Percentiles rank a stretch among this genome's conserved stretches.
These are phyloP conservation scores for Druon quercuslanigerum DNA, from an alignment of 1,140 invertebrate species.

Conservation along the genomic window DNA sequence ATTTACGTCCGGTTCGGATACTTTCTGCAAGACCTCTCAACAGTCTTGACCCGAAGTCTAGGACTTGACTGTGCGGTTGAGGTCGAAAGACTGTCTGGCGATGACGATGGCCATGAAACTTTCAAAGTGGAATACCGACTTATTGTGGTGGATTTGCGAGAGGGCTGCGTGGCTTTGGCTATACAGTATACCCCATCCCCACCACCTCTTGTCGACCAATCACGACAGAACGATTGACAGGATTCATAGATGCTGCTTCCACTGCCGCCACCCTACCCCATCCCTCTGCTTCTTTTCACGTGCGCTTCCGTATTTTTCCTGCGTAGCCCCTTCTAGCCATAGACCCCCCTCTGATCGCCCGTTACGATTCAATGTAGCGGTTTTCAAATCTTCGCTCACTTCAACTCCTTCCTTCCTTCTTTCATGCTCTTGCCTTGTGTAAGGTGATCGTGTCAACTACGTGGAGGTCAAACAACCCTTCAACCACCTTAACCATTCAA, in stretches of 20 bases:
- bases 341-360: too few species aligned
- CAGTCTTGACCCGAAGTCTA: not conserved
- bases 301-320: constrained; percentile 20
- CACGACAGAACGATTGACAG: constrained; percentile 1
- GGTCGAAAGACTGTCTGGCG: not conserved
- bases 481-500: too few species aligned
- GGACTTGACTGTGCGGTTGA: not conserved
- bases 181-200: constrained; percentile 4
- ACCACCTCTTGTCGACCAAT: not conserved
- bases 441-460: too few species aligned
- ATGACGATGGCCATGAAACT: not conserved
- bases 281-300: constrained; percentile 32
- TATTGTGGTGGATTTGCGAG: constrained; percentile 10
- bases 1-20: not conserved
- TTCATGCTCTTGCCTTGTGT: too few species aligned
- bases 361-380: too few species aligned
- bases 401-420: too few species aligned
- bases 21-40: not conserved
- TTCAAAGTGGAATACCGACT: constrained; percentile 7
- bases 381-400: too few species aligned
- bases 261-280: constrained; percentile 22
- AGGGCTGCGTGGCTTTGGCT: not conserved
- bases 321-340: not conserved
- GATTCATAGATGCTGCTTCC: not conserved
- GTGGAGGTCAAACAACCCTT: too few species aligned